Base-by-base conservation (phyloP, 1,140 invertebrate species). In the Drosophila pseudoobscura region DNA sequence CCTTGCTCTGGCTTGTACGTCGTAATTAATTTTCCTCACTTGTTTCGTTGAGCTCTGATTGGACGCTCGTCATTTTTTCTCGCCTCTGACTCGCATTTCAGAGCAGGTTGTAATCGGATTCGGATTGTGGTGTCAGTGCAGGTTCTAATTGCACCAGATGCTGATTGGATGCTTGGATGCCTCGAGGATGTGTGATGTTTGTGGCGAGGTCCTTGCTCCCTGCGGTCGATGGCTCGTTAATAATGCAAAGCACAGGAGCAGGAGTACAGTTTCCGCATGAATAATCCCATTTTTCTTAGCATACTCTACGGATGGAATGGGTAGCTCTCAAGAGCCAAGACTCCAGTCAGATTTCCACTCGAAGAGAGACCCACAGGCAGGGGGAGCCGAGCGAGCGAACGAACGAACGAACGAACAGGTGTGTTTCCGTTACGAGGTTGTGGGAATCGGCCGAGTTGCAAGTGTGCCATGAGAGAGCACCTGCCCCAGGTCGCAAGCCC, bases 61-160 rank as follows among this genome's bases (percentile, higher is more conserved):
- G 3, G 3, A 13, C 5, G 11, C 11, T 39, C 9, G 8, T 31
- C 31, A 31, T 9, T 9, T 31, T 31, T 31, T 3, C 8, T 9
- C 31, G 31, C 3, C 39, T 11, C 15, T 47, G 20, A 35, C 9
- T 65, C 29, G 4, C 11, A 20, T 26, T 35, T 66, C 20, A 31
- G 9, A 9, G 7, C 29, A 8, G 8, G 8, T 9, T 31, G 4
- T 26, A 26, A 26, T 31, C 31, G 31, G 31, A 2, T 22, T 26
- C 15, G n/a, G 63, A 57, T 20, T 69, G 11, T 5, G 9, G 31
- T 53, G 64, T 74, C 72, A 85, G 74, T 85, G 77, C 49, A 54
- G 44, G 39, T 65, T 65, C 69, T 84, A 80, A 84, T 84, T 85
- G 68, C 61, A 74, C 45, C 35, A 39, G 35, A 39, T 39, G 35